Conservation (phyloP, 2,113 vertebrate species). For the Triplophysa tibetana region DNA sequence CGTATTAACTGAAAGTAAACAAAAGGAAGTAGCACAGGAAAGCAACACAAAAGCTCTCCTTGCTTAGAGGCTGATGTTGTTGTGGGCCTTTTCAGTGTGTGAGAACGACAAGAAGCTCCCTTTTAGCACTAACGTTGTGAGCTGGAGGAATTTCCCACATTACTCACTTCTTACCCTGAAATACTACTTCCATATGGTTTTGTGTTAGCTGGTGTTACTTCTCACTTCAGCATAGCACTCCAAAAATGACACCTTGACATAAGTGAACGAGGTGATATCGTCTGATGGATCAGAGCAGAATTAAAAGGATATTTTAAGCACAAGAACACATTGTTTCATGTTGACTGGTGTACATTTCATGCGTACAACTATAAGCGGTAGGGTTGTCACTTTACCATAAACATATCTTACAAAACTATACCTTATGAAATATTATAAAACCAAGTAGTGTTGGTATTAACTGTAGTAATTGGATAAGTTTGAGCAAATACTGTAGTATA, state of each 20-base stretch:
- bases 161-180: background rate
- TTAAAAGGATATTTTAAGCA: background rate
- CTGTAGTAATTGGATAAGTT: no score
- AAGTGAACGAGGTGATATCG: background rate
- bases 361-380: no score
- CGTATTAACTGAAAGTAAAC: constrained; percentile 1
- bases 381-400: no score
- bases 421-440: no score
- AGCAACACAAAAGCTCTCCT: background rate
- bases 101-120: constrained; percentile 15
- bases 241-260: background rate
- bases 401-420: no score
- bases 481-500: no score
- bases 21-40: constrained; percentile 31
- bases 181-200: background rate
- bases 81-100: constrained; percentile 8
- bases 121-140: constrained; percentile 5
- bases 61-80: background rate
- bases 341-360: background rate
- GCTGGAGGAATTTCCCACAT: constrained; percentile 12
- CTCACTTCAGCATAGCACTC: background rate
- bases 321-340: background rate
- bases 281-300: background rate
- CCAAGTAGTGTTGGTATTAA: no score
- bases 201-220: constrained; percentile 6